These are phyloP conservation scores for Pocillopora verrucosa DNA, from an alignment of 64 coral and sea anemone species.

Conservation along the genomic window DNA sequence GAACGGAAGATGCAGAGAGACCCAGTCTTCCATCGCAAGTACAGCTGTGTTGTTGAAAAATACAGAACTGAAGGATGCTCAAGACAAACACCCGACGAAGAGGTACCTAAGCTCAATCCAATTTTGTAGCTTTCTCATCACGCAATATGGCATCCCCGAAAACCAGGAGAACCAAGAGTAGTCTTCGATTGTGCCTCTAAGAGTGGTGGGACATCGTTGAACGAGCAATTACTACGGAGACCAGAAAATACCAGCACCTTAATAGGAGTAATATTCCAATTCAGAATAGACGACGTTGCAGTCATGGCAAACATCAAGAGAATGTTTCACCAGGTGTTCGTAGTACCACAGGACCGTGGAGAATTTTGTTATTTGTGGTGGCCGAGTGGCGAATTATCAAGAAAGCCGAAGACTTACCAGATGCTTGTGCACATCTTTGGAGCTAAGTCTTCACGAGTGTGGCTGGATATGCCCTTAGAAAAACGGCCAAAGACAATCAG, in stretches of 20 bases:
- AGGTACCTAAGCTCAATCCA: too few relatives aligned
- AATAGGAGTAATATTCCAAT: constrained; percentile 50
- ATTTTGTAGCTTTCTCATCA: too few relatives aligned
- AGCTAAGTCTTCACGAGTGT: constrained; percentile 58
- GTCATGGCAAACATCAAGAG: constrained; percentile 44
- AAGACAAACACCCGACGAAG: too few relatives aligned
- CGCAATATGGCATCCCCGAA: too few relatives aligned
- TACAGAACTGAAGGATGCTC: constrained; percentile 57
- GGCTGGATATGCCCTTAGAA: constrained; percentile 50
- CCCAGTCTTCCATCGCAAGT: constrained; percentile 45
- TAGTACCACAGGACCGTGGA: constrained; percentile 52
- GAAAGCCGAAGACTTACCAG: constrained; percentile 23
- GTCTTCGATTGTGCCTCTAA: constrained; percentile 41
- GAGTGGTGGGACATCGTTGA: constrained; percentile 44
- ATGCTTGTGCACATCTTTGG: constrained; percentile 65
- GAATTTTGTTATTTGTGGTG: constrained; percentile 50
- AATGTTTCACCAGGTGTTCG: constrained; percentile 49
- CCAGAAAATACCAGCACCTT: constrained; percentile 55
- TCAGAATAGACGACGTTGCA: constrained; percentile 33
- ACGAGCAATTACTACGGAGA: constrained; percentile 14
- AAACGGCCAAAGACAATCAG: constrained; percentile 51
- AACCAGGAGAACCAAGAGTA: not conserved
- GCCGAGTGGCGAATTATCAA: constrained; percentile 28
- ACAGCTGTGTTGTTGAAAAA: constrained; percentile 42
- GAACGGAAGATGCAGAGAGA: constrained; percentile 59